Conservation (phyloP, 2,797 vertebrate genomes). For the Propithecus perrieri region DNA sequence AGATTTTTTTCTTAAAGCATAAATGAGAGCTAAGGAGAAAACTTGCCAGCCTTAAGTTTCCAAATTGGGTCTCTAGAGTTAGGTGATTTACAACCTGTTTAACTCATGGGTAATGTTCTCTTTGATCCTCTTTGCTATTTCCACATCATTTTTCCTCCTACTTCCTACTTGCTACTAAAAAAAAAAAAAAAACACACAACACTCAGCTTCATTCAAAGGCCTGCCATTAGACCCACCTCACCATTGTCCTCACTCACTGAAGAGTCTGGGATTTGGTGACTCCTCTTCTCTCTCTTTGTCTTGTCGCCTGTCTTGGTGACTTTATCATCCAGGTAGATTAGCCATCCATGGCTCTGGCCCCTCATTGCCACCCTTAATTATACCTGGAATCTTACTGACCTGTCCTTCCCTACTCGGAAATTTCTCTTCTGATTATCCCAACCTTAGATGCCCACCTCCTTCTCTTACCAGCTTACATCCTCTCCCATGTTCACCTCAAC, state of each 20-base stretch:
- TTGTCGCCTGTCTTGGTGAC: neutral
- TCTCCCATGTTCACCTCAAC: neutral
- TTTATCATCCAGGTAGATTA: neutral
- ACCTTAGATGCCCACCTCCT: neutral
- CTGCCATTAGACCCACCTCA: neutral
- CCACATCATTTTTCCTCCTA: neutral
- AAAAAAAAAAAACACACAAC: neutral
- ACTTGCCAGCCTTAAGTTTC: neutral
- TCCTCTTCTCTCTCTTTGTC: neutral
- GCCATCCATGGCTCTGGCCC: neutral
- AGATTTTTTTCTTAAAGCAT: neutral
- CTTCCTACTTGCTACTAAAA: neutral
- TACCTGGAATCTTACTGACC: neutral
- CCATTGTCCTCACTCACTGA: neutral
- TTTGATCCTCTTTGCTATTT: neutral
- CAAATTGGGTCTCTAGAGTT: neutral
- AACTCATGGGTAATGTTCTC: neutral
- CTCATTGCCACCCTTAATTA: neutral
- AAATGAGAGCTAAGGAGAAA: constrained; percentile 3
- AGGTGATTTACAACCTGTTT: neutral
- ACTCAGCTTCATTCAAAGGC: neutral
- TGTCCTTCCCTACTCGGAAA: neutral
- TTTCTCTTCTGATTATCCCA: neutral
- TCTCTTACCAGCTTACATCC: neutral
- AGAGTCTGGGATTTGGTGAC: neutral